Percentiles rank a stretch among this genome's conserved stretches.
phyloP scores from a whole-genome alignment of 30 jellyfish, hydroid and myxozoan species.

The Cassiopea andromeda region DNA sequence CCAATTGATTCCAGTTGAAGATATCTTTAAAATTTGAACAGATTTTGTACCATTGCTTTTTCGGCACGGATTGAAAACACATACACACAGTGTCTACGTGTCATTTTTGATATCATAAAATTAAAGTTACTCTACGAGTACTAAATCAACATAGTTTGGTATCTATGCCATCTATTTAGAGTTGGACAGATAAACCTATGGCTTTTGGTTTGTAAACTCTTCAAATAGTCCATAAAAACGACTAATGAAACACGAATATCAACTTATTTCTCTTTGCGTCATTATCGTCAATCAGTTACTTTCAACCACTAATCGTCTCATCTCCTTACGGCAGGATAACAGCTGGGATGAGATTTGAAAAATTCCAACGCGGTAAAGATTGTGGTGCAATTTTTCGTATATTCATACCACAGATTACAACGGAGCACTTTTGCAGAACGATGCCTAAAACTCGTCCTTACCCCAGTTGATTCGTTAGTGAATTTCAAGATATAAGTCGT shows the following conservation, averaged over 20 bases:
- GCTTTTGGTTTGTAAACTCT: background rate
- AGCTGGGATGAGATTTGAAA: constrained; percentile 25
- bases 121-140: too few species aligned
- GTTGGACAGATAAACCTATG: background rate
- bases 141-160: background rate
- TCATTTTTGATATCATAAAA: too few species aligned
- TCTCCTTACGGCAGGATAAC: constrained; percentile 12
- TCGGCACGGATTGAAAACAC: too few species aligned
- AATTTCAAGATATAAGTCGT: background rate
- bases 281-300: constrained; percentile 26
- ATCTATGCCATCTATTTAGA: background rate
- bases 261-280: constrained; percentile 4
- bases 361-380: constrained; percentile 17
- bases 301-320: constrained; percentile 36
- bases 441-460: background rate
- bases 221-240: background rate
- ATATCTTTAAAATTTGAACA: too few species aligned
- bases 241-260: constrained; percentile 18
- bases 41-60: too few species aligned
- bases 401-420: constrained; percentile 18
- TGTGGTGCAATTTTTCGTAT: constrained; percentile 18
- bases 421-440: background rate
- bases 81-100: too few species aligned
- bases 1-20: too few species aligned
- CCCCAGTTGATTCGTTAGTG: background rate